Percentiles rank a stretch among this genome's conserved stretches.
phyloP scores from a whole-genome alignment of 2,113 vertebrate genomes.

The Calypte anna region DNA sequence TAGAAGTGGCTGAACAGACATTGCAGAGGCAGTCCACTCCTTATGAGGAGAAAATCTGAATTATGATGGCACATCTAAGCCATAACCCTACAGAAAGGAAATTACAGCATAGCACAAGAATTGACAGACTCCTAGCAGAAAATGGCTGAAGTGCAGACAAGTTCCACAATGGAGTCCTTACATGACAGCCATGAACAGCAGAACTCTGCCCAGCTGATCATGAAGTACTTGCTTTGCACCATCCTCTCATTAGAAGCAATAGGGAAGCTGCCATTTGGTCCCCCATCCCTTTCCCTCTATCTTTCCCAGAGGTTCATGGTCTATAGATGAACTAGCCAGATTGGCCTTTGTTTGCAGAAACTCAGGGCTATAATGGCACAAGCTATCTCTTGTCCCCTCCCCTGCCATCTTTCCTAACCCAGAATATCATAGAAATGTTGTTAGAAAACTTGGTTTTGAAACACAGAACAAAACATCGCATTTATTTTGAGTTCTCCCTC shows the following conservation, averaged over 20 bases:
- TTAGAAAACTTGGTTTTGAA: conserved; percentile 38
- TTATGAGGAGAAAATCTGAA: not conserved
- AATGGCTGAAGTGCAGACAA: not conserved
- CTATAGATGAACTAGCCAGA: not conserved
- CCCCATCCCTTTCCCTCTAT: not conserved
- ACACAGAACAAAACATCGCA: conserved; percentile 24
- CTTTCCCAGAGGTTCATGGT: not conserved
- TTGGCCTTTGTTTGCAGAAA: not conserved
- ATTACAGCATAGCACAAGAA: not conserved
- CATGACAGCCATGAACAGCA: not conserved
- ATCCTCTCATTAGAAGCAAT: not conserved
- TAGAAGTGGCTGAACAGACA: not conserved
- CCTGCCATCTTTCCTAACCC: not conserved
- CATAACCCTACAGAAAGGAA: not conserved
- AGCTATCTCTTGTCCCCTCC: not conserved
- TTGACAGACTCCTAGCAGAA: not conserved
- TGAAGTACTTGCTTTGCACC: not conserved
- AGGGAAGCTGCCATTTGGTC: not conserved
- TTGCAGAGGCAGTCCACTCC: not conserved
- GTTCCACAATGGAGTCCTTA: not conserved
- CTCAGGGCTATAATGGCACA: not conserved
- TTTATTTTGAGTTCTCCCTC: conserved; percentile 40
- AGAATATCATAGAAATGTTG: not conserved
- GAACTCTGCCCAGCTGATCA: not conserved
- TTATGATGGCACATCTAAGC: not conserved